Evolutionary conservation across 2,113 vertebrate genomes (phyloP).

Genomic region (Salvelinus namaycush): DNA sequence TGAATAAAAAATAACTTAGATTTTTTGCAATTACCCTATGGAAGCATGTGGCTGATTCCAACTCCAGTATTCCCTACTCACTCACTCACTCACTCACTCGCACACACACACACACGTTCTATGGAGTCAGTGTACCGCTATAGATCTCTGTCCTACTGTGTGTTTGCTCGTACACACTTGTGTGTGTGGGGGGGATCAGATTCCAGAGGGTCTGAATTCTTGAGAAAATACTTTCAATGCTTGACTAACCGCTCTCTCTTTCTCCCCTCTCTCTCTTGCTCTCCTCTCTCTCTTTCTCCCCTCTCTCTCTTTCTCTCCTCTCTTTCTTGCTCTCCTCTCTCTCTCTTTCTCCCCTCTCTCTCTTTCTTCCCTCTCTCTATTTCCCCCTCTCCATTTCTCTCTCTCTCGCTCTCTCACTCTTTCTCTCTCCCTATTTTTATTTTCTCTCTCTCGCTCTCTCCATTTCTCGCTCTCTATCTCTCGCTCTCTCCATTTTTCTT

Average conservation of each 20-base stretch:
- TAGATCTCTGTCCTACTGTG: neutral
- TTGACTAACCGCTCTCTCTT: neutral
- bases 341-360: too few species aligned
- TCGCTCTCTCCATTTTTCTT: neutral
- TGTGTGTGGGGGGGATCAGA: neutral
- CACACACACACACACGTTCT: constrained; percentile 1
- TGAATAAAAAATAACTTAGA: constrained; percentile 50
- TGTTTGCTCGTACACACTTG: neutral
- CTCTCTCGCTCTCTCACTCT: neutral
- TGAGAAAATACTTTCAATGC: neutral
- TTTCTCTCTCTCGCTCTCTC: too few species aligned
- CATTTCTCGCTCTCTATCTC: neutral
- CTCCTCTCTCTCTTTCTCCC: too few species aligned
- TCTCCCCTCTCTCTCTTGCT: neutral
- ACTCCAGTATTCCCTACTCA: constrained; percentile 21
- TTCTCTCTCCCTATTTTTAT: neutral
- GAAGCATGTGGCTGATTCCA: constrained; percentile 27
- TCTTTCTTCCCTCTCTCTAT: too few species aligned
- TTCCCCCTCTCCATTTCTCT: neutral
- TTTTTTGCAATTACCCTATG: constrained; percentile 52
- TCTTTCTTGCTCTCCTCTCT: neutral
- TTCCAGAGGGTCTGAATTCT: neutral
- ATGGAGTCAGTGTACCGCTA: too few species aligned
- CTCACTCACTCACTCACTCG: neutral
- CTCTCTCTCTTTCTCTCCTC: neutral